Evolutionary conservation across 2,888 invertebrate species (phyloP), one percentile per base, ranked within the genome.

Genomic region (Adelognathus sp.): DNA sequence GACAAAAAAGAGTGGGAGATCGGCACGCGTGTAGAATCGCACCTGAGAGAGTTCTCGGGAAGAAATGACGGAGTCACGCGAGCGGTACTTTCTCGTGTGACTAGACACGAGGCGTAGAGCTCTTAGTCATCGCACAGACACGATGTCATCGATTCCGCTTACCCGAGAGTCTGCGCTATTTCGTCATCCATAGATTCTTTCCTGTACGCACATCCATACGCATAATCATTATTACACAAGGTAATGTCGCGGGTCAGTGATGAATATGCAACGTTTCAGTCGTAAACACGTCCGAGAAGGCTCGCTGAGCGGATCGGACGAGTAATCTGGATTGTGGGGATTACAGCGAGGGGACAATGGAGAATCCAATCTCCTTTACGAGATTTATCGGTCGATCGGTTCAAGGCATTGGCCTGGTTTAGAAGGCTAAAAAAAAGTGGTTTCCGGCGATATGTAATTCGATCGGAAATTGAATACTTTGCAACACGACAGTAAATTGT

Each of bases 21-120:
- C 67, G 77, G 56, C 54, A 73, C 73, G 69, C 69, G 64, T 52
- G 61, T 73, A 18, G 52, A 78, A 74, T 78, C 64, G 58, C 74
- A 78, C 69, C 74, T 70, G 60, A 41, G 66, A 69, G 31, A 36
- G 11, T 63, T 73, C 69, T 52, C 61, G 33, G 41, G 61, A 36
- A 39, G 71, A 72, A n/a, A n/a, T n/a, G n/a, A 61, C 50, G 21
- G 11, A 18, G 1, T 18, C 50, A 50, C 50, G n/a, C 39, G 21
- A 39, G 52, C 63, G 39, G 29, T 31, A 72, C 50, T 60, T 41
- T 61, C 52, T 54, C 46, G 58, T n/a, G n/a, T 67, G 31, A 18
- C 58, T 41, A 60, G 52, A 54, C 61, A 21, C 4, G 16, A 27
- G 52, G 14, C 44, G 16, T n/a, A n/a, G n/a, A n/a, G n/a, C 54